These are phyloP conservation scores for Palaemon carinicauda DNA, from an alignment of 1,140 invertebrate species.

Conservation along the genomic window DNA sequence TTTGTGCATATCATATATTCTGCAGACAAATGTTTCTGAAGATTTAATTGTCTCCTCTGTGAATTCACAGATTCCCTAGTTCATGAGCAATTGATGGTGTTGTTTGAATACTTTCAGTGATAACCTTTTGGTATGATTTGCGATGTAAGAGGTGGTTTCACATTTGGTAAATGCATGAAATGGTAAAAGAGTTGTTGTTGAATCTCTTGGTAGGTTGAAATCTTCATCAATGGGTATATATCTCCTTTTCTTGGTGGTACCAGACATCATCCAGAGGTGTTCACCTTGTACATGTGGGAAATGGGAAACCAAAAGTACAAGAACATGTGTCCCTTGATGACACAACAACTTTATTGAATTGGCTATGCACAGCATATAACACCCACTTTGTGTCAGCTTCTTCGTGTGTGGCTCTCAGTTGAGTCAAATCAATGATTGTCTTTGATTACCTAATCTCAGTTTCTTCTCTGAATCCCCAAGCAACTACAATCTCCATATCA, in stretches of 20 bases:
- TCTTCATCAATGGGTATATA: too few species aligned
- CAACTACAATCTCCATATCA: too few species aligned
- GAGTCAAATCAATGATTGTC: too few species aligned
- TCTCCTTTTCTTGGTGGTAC: too few species aligned
- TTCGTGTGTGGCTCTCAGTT: too few species aligned
- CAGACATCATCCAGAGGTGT: neutral
- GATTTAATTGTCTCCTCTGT: constrained; percentile 5
- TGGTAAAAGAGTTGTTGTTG: neutral
- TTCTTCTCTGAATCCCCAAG: too few species aligned
- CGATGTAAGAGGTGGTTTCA: neutral
- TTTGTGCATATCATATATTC: neutral
- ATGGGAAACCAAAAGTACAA: neutral
- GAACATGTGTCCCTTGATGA: neutral
- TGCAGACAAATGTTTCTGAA: neutral
- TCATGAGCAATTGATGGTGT: neutral
- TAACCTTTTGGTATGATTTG: constrained; percentile 5
- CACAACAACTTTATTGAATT: too few species aligned
- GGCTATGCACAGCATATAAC: too few species aligned
- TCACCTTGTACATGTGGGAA: neutral
- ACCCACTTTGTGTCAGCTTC: too few species aligned
- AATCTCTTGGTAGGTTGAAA: too few species aligned
- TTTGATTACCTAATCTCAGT: too few species aligned
- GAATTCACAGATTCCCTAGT: constrained; percentile 1
- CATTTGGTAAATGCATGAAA: neutral
- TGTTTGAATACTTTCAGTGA: too few species aligned